Conservation (phyloP, 2,797 vertebrate genomes). For the Lacerta bilineata region DNA sequence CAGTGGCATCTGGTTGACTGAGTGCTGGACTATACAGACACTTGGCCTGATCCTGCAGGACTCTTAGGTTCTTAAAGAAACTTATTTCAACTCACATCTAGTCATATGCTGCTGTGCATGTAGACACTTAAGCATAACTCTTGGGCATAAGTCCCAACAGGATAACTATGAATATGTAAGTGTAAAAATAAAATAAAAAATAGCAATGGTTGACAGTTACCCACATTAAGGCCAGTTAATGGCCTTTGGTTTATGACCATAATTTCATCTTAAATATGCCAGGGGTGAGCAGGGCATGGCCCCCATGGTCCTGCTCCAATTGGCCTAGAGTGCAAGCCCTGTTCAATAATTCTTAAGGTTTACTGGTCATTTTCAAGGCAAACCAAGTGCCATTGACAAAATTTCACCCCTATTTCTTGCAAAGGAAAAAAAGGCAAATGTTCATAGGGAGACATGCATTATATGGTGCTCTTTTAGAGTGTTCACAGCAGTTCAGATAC, state of each 20-base stretch:
- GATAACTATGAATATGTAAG: background rate
- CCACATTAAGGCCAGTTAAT: background rate
- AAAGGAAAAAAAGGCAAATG: background rate
- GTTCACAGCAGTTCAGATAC: background rate
- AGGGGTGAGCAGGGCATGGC: too few relatives aligned
- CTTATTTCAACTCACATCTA: background rate
- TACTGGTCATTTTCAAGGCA: background rate
- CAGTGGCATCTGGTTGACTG: too few relatives aligned
- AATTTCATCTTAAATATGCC: background rate
- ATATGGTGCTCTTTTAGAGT: background rate
- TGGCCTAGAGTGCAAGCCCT: too few relatives aligned
- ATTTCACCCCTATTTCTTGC: background rate
- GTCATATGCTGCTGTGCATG: background rate
- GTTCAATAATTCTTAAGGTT: background rate
- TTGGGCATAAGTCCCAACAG: background rate
- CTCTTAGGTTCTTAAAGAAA: background rate
- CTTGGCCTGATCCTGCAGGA: too few relatives aligned
- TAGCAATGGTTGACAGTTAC: background rate
- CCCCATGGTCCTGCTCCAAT: too few relatives aligned
- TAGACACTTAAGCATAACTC: background rate
- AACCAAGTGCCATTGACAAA: background rate
- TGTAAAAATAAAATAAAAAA: background rate
- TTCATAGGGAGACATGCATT: too few relatives aligned
- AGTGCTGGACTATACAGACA: too few relatives aligned
- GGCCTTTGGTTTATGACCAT: constrained; percentile 3